phyloP scores from a whole-genome alignment of 2,888 invertebrate species.

The Drosophila suboccidentalis region DNA sequence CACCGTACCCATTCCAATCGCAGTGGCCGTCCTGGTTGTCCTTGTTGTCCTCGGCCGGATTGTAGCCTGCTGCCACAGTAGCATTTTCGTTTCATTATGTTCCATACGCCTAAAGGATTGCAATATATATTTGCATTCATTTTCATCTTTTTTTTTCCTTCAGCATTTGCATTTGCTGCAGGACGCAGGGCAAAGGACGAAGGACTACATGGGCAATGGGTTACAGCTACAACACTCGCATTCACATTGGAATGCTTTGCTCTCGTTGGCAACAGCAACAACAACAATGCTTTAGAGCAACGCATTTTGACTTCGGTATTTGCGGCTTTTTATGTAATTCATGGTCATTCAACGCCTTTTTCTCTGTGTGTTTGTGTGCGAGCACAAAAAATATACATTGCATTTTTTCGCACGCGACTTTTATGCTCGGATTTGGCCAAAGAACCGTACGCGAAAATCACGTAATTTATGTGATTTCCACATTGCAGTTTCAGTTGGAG shows the following conservation, averaged over 20 bases:
- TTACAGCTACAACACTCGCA: constrained; percentile 29
- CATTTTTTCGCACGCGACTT: constrained; percentile 41
- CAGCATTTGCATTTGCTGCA: constrained; percentile 29
- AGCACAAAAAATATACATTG: constrained; percentile 38
- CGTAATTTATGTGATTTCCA: constrained; percentile 75
- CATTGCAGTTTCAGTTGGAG: constrained; percentile 31
- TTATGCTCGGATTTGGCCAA: constrained; percentile 66
- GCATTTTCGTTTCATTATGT: constrained; percentile 83
- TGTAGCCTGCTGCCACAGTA: constrained; percentile 59
- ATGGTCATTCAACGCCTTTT: constrained; percentile 67
- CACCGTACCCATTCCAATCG: no score
- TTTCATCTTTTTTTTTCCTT: constrained; percentile 25
- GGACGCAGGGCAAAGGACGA: constrained; percentile 34
- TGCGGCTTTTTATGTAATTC: constrained; percentile 82
- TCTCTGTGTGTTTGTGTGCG: constrained; percentile 16
- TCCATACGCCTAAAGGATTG: constrained; percentile 82
- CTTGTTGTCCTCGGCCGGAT: constrained; percentile 28
- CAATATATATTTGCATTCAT: constrained; percentile 77
- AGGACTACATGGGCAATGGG: constrained; percentile 55
- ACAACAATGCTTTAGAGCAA: constrained; percentile 67
- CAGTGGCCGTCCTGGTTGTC: constrained; percentile 1
- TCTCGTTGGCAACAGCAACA: constrained; percentile 29
- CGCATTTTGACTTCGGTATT: constrained; percentile 81
- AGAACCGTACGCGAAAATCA: constrained; percentile 69
- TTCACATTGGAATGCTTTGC: constrained; percentile 67